Conservation (phyloP, 2,888 invertebrate species). For the Phaedon cochleariae region DNA sequence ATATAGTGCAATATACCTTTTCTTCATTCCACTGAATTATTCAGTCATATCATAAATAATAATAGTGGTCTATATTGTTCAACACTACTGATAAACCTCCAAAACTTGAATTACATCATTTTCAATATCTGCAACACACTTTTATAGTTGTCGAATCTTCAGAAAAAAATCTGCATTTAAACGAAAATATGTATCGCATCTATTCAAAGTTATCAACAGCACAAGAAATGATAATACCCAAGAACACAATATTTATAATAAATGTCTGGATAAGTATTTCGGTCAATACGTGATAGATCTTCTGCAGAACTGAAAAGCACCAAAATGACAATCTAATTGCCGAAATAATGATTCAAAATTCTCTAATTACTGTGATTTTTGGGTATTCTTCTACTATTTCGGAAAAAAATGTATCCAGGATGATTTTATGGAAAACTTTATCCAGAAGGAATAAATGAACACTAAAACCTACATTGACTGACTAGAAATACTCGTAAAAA, state of each 20-base stretch:
- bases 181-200: no score
- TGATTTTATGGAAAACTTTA: not conserved
- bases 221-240: no score
- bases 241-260: no score
- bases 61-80: not conserved
- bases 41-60: not conserved
- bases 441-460: not conserved
- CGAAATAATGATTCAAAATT: no score
- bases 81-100: not conserved
- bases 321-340: no score
- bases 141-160: not conserved
- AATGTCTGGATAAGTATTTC: no score
- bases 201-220: no score
- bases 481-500: not conserved
- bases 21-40: not conserved
- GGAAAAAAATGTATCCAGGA: not conserved
- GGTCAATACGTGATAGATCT: no score
- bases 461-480: not conserved
- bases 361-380: no score
- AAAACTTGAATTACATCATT: not conserved
- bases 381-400: no score
- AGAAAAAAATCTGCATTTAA: not conserved
- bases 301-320: no score
- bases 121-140: not conserved
- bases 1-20: constrained; percentile 12